Evolutionary conservation across 2,888 invertebrate species (phyloP), one percentile per base, ranked within the genome.

Genomic region (Terebella lapidaria): DNA sequence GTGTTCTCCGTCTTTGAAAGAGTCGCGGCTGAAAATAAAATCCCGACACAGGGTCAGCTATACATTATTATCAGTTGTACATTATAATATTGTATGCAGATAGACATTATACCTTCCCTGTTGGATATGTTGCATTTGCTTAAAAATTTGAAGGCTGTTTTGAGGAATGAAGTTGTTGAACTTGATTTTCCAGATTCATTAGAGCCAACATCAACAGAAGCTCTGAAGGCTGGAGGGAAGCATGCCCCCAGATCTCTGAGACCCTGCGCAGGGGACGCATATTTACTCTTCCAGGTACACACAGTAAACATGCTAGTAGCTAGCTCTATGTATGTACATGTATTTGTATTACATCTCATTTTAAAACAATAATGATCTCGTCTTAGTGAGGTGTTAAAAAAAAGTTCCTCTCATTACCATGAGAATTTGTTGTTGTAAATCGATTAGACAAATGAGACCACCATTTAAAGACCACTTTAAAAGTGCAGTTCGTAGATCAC

Each of bases 211-310:
- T 54, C 57, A 15, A 5, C 28, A n/a, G 66, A 66, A 25, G 59
- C 56, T 22, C 81, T 92, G 22, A 88, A 92, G 82, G 84, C 85
- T 27, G 88, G 89, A 57, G 88, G 88, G 71, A 87, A 86, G 71
- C 85, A 86, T 67, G 87, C 92, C 10, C 91, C 92, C 0, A 89
- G 88, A 77, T 92, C 92, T 58, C 83, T 94, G 28, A 86, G 89
- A 60, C 89, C 92, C 0, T 90, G 93, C 83, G 92, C 94, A 54
- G 88, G 72, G 0, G 97, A 97, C 83, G 96, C 95, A 0, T 97
- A 91, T 81, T 86, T 95, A 68, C 86, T 97, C 77, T 91, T 99
- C 81, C 78, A 92, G 90, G 97, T 91, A 57, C 54, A 53, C 15
- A 10, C 2, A 10, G 10, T 35, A 35, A 35, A 35, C n/a, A n/a